phyloP scores from a whole-genome alignment of 2,888 invertebrate genomes.

The Sesamia inferens region DNA sequence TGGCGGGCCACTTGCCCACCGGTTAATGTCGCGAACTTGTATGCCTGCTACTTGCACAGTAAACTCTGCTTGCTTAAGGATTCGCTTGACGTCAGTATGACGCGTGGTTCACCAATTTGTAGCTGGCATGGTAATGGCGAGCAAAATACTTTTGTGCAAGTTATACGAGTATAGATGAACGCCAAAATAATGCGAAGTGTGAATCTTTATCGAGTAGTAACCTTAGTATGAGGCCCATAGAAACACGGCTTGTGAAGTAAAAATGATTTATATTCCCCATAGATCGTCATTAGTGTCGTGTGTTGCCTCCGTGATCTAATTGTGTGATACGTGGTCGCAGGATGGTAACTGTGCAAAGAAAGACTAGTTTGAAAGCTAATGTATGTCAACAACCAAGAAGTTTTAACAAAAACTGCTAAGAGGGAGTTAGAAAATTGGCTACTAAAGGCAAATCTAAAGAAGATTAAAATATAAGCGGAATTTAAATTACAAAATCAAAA shows the following conservation, averaged over 20 bases:
- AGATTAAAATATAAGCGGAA: not conserved
- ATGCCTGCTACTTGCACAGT: too few species aligned
- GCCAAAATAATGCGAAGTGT: not conserved
- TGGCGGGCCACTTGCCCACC: too few species aligned
- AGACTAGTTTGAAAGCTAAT: not conserved
- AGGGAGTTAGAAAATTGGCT: not conserved
- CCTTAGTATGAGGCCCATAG: conserved; percentile 6
- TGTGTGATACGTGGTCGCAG: not conserved
- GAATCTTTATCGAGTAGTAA: conserved; percentile 15
- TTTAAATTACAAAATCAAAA: not conserved
- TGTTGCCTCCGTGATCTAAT: conserved; percentile 21
- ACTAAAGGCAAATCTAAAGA: not conserved
- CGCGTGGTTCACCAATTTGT: not conserved
- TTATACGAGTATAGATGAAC: not conserved
- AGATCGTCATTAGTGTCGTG: conserved; percentile 55
- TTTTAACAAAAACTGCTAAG: not conserved
- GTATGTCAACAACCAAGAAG: too few species aligned
- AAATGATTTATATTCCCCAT: conserved; percentile 59
- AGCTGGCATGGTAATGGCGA: not conserved
- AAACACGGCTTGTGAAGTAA: conserved; percentile 39
- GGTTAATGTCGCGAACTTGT: too few species aligned
- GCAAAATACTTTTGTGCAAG: not conserved
- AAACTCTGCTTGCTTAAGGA: too few species aligned
- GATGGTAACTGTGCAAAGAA: not conserved
- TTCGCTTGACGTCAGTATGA: too few species aligned